Evolutionary conservation across 2,113 vertebrate genomes (phyloP), one percentile per base, ranked within the genome.

Genomic region (Cyrtonyx montezumae): DNA sequence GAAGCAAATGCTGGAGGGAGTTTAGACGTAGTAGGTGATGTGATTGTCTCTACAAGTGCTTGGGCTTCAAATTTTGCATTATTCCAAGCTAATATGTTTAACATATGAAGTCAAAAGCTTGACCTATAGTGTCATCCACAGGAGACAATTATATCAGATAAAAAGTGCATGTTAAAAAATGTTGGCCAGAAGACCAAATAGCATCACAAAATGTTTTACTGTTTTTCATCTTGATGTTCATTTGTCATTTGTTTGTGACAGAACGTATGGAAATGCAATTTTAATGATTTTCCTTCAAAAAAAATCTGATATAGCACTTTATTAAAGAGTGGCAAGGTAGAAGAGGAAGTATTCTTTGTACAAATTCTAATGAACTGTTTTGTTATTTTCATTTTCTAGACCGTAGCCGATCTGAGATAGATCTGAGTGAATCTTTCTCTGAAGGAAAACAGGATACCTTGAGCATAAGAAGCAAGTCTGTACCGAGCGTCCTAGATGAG

Each of bases 371-470:
- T 14, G 51, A 66, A 30, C 1, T 26, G 30, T 88, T 66, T 32
- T 45, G 46, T 89, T 94, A 58, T 10, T 79, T 94, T 90, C 8
- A 48, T 94, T 94, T 84, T 97, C 23, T 95, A 99, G 99, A 99
- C 92, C 98, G 89, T 62, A 99, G 99, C 93, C 98, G 92, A 87
- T 99, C 99, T 53, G 99, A 99, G 90, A 94, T 98, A 97, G 99
- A 99, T 97, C 96, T 99, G 93, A 98, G 97, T 45, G 98, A 96
- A 87, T 97, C 98, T 8, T 97, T 96, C 76, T 97, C 97, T 56
- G 99, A 98, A 84, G 97, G 88, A 86, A 98, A 98, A 69, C 98
- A 98, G 6, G 98, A 99, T 21, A 90, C 96, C 65, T 58, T 98
- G 94, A 98, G 98, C 55, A 65, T 97, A 82, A 98, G 98, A 87